Base-by-base conservation (phyloP, 2,113 vertebrate species). In the Sterna hirundo region DNA sequence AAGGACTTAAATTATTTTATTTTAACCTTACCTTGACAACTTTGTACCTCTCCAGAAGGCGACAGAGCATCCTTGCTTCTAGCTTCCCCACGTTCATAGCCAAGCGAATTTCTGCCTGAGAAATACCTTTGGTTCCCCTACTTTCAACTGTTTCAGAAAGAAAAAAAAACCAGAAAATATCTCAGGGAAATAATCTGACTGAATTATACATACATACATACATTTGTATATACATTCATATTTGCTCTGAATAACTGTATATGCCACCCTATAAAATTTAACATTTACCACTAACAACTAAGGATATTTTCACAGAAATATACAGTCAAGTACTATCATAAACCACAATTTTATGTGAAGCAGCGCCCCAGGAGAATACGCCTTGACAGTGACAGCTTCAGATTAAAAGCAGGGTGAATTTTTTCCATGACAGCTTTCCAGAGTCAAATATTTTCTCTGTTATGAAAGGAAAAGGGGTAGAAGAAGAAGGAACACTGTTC, bases 51-150 rank as follows among this genome's bases (percentile, higher is more conserved):
- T 99, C 98, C 89, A 99, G 96, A 54, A 98, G 97, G 38, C 99
- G 98, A 92, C 99, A 99, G 61, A 99, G 88, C 99, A 99, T 99
- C 32, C 99, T 98, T 10, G 98, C 98, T 96, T 99, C 99, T 86
- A 99, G 98, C 70, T 99, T 99, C 11, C 99, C 99, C 42, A 99
- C 93, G 4, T 99, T 99, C 98, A 99, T 98, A 25, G 96, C 98
- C n/a, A 95, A 80, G 25, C 97, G 96, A 61, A 99, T 97, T n/a
- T 97, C 98, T 6, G 98, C 97, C 94, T 99, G 98, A n/a, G 99
- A 98, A 90, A 99, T 98, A 60, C 99, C 99, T 96, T 98, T 99
- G 6, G 99, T 98, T 77, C 99, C 99, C 69, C 97, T 98, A 70
- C 98, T 98, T 90, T 99, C 97, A 83, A 99, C 99, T 99, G 96